Percentiles rank a stretch among this genome's conserved stretches.
These are phyloP conservation scores for Melanogrammus aeglefinus DNA, from an alignment of 2,797 vertebrate species.

Conservation along the genomic window DNA sequence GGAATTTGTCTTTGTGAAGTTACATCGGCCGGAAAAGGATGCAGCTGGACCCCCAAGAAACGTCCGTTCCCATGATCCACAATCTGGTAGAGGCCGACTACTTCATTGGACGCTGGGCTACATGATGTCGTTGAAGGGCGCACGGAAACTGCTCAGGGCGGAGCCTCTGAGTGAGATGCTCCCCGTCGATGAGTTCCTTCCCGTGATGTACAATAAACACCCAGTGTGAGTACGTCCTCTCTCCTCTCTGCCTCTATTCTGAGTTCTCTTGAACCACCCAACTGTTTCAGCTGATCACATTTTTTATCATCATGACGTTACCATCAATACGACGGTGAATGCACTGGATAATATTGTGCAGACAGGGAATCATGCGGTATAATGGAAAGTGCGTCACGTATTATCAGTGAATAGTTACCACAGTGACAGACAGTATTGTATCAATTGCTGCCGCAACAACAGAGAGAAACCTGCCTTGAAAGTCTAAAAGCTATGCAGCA, in stretches of 20 bases:
- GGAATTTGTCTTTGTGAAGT: slow-evolving; percentile 53
- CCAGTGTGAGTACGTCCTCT: slow-evolving; percentile 77
- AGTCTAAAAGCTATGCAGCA: neutral
- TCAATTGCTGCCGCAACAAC: neutral
- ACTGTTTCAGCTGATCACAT: too few species aligned
- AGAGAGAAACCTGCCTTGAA: neutral
- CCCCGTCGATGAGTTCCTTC: slow-evolving; percentile 90
- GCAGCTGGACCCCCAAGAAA: slow-evolving; percentile 87
- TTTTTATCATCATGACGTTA: too few species aligned
- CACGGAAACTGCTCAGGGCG: slow-evolving; percentile 81
- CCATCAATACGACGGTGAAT: neutral
- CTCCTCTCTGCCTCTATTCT: neutral
- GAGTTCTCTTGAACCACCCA: too few species aligned
- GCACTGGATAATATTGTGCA: neutral
- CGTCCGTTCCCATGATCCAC: slow-evolving; percentile 79
- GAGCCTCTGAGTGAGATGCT: slow-evolving; percentile 82
- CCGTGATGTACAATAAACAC: slow-evolving; percentile 90
- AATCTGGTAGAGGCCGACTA: slow-evolving; percentile 90
- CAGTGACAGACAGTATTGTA: neutral
- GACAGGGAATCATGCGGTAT: neutral
- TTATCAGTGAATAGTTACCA: neutral
- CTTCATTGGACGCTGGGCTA: slow-evolving; percentile 91
- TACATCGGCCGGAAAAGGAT: slow-evolving; percentile 91
- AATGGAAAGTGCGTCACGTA: neutral
- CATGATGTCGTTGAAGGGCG: slow-evolving; percentile 83